These are phyloP conservation scores for Lophura swinhoii DNA, from an alignment of 2,797 vertebrate species.

Conservation along the genomic window DNA sequence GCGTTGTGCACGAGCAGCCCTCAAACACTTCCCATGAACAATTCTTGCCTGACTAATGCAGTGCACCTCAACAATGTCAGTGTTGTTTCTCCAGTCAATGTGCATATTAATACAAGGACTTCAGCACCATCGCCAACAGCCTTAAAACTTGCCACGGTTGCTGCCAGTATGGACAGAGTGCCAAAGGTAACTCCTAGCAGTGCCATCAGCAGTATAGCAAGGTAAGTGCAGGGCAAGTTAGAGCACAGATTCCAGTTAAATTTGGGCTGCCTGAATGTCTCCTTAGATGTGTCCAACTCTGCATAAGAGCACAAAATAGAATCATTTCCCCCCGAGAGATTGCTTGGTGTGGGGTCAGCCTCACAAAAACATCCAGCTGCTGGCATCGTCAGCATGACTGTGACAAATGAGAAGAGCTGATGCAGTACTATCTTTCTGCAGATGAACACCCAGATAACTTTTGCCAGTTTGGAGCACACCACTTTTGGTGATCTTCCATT, in stretches of 20 bases:
- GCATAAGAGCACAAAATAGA: fast-evolving
- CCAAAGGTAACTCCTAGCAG: constrained; percentile 91
- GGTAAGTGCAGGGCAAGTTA: constrained; percentile 69
- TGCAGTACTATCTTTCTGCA: neutral
- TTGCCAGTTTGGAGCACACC: neutral
- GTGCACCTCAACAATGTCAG: constrained; percentile 89
- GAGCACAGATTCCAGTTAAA: fast-evolving
- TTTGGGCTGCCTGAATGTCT: no score
- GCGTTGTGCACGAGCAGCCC: constrained; percentile 85
- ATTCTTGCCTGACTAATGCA: constrained; percentile 84
- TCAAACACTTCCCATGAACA: constrained; percentile 88
- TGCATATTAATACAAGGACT: constrained; percentile 88
- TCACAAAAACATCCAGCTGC: neutral
- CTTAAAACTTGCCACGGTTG: constrained; percentile 94
- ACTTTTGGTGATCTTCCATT: fast-evolving
- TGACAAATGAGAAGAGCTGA: neutral
- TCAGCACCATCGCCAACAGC: constrained; percentile 89
- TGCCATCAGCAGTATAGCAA: constrained; percentile 89
- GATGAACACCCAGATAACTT: neutral
- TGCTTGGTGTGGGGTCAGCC: neutral
- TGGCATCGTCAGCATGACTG: fast-evolving
- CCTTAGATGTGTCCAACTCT: fast-evolving
- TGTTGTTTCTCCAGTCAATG: constrained; percentile 89
- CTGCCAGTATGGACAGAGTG: constrained; percentile 90
- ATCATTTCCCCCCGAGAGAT: neutral